Conservation (phyloP, 2,797 vertebrate species). For the Eurystomus glaucurus region DNA sequence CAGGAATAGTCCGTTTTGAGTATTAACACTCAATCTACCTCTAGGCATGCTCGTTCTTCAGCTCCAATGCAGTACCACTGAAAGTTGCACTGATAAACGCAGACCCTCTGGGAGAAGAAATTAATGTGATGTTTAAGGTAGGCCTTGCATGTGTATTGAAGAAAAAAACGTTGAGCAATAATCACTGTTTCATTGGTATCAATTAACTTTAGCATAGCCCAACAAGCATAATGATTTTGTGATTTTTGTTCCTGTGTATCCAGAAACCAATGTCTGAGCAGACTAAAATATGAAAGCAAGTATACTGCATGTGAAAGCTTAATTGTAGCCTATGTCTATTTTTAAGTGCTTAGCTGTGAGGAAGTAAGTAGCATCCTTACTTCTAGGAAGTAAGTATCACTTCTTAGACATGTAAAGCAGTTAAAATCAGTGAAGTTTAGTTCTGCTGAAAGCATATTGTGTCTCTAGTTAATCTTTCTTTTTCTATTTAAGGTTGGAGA, state of each 20-base stretch:
- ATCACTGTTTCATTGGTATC: not conserved
- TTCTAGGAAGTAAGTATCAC: not conserved
- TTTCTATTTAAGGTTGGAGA: slow-evolving; percentile 91
- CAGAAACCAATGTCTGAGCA: not conserved
- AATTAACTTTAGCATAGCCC: not conserved
- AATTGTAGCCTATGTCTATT: not conserved
- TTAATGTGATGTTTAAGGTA: slow-evolving; percentile 99
- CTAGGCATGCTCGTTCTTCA: slow-evolving; percentile 98
- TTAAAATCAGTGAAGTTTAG: not conserved
- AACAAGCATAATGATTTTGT: not conserved
- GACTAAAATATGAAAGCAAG: not conserved
- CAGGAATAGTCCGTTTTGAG: not conserved
- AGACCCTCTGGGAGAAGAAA: slow-evolving; percentile 96
- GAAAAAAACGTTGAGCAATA: not conserved
- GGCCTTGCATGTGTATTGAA: not conserved
- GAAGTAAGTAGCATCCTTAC: not conserved
- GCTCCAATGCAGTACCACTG: slow-evolving; percentile 96
- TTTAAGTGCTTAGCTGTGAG: not conserved
- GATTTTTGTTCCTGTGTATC: not conserved
- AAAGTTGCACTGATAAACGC: slow-evolving; percentile 94
- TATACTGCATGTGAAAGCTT: not conserved
- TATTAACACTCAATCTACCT: slow-evolving; percentile 61
- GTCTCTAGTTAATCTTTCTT: not conserved
- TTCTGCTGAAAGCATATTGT: not conserved
- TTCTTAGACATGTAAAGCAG: not conserved